Conservation (phyloP, 1,140 invertebrate genomes). For the Popillia japonica region DNA sequence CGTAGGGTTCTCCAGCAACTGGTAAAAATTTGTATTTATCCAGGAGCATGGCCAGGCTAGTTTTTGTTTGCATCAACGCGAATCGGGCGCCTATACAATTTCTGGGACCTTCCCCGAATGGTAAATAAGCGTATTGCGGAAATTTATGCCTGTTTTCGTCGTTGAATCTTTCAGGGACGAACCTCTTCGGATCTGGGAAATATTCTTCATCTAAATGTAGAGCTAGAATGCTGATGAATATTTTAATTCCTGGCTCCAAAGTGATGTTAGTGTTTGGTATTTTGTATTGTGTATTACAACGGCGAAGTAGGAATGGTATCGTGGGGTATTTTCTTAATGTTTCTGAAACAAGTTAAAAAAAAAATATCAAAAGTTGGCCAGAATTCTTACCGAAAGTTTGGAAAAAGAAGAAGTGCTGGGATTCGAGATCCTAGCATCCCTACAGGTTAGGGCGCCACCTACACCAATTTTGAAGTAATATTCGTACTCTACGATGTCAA, state of each 20-base stretch:
- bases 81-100: conserved; percentile 41
- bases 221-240: conserved; percentile 67
- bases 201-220: conserved; percentile 70
- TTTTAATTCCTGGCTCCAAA: conserved; percentile 64
- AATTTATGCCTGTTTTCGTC: conserved; percentile 61
- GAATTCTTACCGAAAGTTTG: no score
- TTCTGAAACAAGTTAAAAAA: conserved; percentile 29
- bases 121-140: conserved; percentile 59
- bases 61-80: background rate
- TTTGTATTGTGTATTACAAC: conserved; percentile 64
- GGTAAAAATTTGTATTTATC: conserved; percentile 4
- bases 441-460: no score
- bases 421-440: no score
- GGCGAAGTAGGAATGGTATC: conserved; percentile 46
- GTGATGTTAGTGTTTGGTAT: conserved; percentile 64
- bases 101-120: conserved; percentile 44
- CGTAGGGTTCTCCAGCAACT: background rate
- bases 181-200: conserved; percentile 74
- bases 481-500: no score
- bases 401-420: no score
- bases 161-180: conserved; percentile 78
- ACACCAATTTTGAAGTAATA: no score
- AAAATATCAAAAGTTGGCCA: no score
- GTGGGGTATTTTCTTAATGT: conserved; percentile 36
- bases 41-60: background rate